Evolutionary conservation across 2,888 invertebrate species (phyloP).

Genomic region (Pogonocherus hispidulus): DNA sequence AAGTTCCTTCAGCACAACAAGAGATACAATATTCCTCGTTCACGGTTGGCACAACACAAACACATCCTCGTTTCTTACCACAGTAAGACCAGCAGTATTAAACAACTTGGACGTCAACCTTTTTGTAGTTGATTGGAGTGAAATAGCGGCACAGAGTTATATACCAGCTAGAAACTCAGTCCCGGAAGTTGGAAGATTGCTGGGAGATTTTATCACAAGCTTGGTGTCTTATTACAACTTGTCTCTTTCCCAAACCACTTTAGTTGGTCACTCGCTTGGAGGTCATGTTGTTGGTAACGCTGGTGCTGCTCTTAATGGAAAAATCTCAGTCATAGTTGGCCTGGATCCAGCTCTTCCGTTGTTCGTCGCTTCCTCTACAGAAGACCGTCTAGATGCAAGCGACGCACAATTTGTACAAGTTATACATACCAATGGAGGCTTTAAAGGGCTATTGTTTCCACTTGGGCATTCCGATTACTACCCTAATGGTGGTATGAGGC

Average conservation of each 20-base stretch:
- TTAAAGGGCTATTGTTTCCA: conserved; percentile 46
- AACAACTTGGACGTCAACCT: conserved; percentile 58
- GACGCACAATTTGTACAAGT: conserved; percentile 63
- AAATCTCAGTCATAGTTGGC: conserved; percentile 39
- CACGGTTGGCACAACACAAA: conserved; percentile 62
- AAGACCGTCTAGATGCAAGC: conserved; percentile 58
- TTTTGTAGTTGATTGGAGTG: conserved; percentile 62
- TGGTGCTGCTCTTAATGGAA: conserved; percentile 46
- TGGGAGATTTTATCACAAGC: conserved; percentile 35
- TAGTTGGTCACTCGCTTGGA: conserved; percentile 56
- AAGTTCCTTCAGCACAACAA: conserved; percentile 49
- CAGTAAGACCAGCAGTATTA: conserved; percentile 52
- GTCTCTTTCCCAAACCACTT: conserved; percentile 32
- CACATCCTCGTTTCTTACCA: conserved; percentile 50
- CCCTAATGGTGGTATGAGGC: conserved; percentile 63
- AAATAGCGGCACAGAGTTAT: neutral
- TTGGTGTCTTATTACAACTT: conserved; percentile 36
- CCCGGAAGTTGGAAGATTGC: neutral
- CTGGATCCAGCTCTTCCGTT: conserved; percentile 64
- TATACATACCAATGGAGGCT: conserved; percentile 60
- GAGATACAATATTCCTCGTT: conserved; percentile 56
- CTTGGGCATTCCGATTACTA: conserved; percentile 64
- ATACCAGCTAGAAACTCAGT: neutral
- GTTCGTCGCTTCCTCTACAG: conserved; percentile 50
- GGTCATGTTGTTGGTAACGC: conserved; percentile 61